Base-by-base conservation (phyloP, 2,797 vertebrate species). In the Kryptopterus vitreolus region DNA sequence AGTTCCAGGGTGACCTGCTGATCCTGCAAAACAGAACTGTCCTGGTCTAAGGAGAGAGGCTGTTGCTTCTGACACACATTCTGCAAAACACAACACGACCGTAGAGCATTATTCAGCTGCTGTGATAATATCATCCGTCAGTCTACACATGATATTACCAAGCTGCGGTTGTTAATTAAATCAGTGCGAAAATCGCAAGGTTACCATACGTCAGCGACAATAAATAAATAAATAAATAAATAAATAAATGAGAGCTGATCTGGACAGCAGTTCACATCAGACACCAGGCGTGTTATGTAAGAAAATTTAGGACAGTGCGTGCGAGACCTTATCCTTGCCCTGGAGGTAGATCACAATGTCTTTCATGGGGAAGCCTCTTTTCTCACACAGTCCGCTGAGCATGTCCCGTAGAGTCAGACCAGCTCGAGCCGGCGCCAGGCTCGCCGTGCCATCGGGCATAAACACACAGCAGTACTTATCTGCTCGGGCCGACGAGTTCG, bases 381-480 rank as follows among this genome's bases (percentile, higher is more conserved):
- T 99, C 91, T 99, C 96, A 35, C 97, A 99, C 75, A 99, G 93
- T 71, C 95, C 91, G 0, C 92, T 86, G 87, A 99, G 90, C 96
- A 98, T 96, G 77, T 96, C 95, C 0, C 95, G 94, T 86, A 99
- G 95, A 81, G 91, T 91, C 80, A 93, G 89, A 38, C 96, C 96
- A 0, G 93, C 87, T 15, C 90, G 94, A 3, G 96, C 87, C 0
- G 96, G 92, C 18, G 93, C 94, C 87, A 99, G 89, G 0, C 98
- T 98, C 75, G 96, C 97, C 0, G 96, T 98, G 85, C 96, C 96
- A 0, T 99, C 98, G 0, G 98, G 98, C 65, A 99, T 90, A 89
- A 96, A 98, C 70, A 99, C 95, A 0, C 98, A 99, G 91, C 98
- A 99, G 87, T 99, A 99, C 50, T 96, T 96, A 31, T 96, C 94